Evolutionary conservation across 1,140 invertebrate genomes (phyloP).

Genomic region (Drosophila trapezifrons): DNA sequence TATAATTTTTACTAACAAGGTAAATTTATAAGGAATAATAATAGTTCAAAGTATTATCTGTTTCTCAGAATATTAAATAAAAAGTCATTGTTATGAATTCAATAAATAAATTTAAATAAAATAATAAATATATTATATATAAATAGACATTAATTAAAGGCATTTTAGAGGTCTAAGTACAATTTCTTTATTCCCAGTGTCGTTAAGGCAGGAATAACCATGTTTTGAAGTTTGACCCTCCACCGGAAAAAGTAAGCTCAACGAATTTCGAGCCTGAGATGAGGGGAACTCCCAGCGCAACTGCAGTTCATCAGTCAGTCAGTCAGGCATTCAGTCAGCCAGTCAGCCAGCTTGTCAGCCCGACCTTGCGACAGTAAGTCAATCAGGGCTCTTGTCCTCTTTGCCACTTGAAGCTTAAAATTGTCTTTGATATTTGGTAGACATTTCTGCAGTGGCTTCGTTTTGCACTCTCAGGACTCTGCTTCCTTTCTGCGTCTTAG

Average conservation of each 20-base stretch:
- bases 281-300: slow-evolving; percentile 15
- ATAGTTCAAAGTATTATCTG: too few relatives aligned
- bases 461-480: slow-evolving; percentile 1
- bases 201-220: background rate
- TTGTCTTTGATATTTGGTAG: slow-evolving; percentile 50
- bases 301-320: slow-evolving; percentile 62
- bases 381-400: slow-evolving; percentile 31
- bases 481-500: background rate
- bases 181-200: background rate
- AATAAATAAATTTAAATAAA: background rate
- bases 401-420: slow-evolving; percentile 42
- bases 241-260: slow-evolving; percentile 12
- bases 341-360: slow-evolving; percentile 35
- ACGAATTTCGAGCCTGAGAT: slow-evolving; percentile 23
- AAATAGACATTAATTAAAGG: too few relatives aligned
- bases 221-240: slow-evolving; percentile 59
- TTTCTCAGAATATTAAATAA: too few relatives aligned
- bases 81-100: too few relatives aligned
- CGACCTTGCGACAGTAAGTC: slow-evolving; percentile 44
- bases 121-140: background rate
- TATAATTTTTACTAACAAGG: too few relatives aligned
- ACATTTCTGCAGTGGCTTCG: slow-evolving; percentile 9
- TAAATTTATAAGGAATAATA: too few relatives aligned
- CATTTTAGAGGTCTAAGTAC: background rate
- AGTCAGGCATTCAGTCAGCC: slow-evolving; percentile 9